Evolutionary conservation across 2,888 invertebrate genomes (phyloP).

Genomic region (Epistrophe eligans): DNA sequence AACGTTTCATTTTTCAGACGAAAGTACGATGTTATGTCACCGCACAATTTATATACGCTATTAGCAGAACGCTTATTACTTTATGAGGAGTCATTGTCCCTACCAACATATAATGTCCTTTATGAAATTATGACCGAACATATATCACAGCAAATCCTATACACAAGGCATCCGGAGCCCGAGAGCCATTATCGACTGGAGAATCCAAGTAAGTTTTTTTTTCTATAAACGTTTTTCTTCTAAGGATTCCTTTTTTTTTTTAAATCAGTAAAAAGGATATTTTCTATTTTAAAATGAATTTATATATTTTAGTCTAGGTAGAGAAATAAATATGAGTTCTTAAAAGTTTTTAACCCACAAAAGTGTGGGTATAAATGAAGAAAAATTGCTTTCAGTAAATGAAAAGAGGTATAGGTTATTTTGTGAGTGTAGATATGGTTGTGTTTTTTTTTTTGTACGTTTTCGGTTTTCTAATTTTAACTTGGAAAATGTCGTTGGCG

Average conservation of each 20-base stretch:
- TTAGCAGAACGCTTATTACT: slow-evolving; percentile 95
- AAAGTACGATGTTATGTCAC: slow-evolving; percentile 99
- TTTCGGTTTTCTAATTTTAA: slow-evolving; percentile 44
- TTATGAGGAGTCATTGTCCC: slow-evolving; percentile 94
- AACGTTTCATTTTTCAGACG: slow-evolving; percentile 86
- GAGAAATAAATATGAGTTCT: slow-evolving; percentile 26
- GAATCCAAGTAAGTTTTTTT: slow-evolving; percentile 93
- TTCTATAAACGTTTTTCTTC: slow-evolving; percentile 14
- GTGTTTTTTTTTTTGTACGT: slow-evolving; percentile 31
- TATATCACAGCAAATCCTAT: slow-evolving; percentile 96
- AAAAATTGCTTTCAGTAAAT: slow-evolving; percentile 53
- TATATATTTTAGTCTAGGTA: slow-evolving; percentile 11
- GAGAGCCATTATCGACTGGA: slow-evolving; percentile 97
- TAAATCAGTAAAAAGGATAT: slow-evolving; percentile 44
- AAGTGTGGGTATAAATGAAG: slow-evolving; percentile 45
- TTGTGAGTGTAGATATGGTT: background rate
- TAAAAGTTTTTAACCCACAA: slow-evolving; percentile 6
- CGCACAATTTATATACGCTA: slow-evolving; percentile 98
- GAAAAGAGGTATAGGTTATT: slow-evolving; percentile 9
- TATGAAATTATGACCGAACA: slow-evolving; percentile 99
- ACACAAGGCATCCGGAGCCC: slow-evolving; percentile 97
- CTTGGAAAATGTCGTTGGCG: slow-evolving; percentile 17
- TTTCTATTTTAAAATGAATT: slow-evolving; percentile 64
- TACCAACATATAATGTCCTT: slow-evolving; percentile 98
- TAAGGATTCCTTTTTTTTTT: slow-evolving; percentile 33